Evolutionary conservation across 2,888 invertebrate species (phyloP).

Genomic region (Thymelicus acteon): DNA sequence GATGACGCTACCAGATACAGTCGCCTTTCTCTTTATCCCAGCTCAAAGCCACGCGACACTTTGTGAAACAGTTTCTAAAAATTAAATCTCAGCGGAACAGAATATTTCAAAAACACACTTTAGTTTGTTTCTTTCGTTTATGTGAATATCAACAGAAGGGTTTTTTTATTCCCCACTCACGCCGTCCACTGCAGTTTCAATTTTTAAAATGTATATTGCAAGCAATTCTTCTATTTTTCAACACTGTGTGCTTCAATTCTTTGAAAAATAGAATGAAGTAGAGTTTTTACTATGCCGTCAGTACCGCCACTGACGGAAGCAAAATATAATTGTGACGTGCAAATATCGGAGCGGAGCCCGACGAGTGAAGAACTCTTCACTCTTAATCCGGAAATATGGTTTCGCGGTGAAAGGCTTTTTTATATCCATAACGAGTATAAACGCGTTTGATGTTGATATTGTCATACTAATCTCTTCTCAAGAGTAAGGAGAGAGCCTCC

Average conservation of each 20-base stretch:
- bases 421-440: too few relatives aligned
- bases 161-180: not conserved
- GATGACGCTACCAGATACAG: too few relatives aligned
- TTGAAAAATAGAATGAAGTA: not conserved
- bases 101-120: too few relatives aligned
- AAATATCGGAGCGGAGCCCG: not conserved
- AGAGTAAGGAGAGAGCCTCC: not conserved
- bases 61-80: not conserved
- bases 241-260: not conserved
- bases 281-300: not conserved
- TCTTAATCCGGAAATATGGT: constrained; percentile 1
- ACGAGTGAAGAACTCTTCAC: not conserved
- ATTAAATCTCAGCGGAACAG: too few relatives aligned
- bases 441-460: not conserved
- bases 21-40: too few relatives aligned
- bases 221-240: too few relatives aligned
- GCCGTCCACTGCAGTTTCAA: not conserved
- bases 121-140: not conserved
- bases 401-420: not conserved
- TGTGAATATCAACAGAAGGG: not conserved
- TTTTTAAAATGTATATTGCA: not conserved
- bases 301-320: not conserved
- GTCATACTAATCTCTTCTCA: not conserved
- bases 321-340: not conserved
- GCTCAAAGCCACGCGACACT: not conserved